phyloP scores from a whole-genome alignment of 2,888 invertebrate species.

The Drosophila nr. perissopoda region DNA sequence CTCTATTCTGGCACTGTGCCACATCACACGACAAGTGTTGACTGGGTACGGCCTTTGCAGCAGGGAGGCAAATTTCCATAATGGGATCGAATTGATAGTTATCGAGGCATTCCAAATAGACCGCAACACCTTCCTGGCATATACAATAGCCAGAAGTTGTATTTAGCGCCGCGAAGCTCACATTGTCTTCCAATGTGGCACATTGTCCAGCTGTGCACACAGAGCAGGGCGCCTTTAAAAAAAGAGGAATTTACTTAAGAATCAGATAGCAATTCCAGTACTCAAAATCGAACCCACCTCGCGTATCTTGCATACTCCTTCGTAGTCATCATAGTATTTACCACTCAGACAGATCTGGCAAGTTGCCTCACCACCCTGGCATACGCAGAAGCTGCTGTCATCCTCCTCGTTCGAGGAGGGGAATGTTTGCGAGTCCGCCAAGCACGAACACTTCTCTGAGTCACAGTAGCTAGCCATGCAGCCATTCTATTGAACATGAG shows the following conservation, averaged over 20 bases:
- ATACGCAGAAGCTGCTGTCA: conserved; percentile 36
- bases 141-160: conserved; percentile 46
- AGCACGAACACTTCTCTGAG: conserved; percentile 20
- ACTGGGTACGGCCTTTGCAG: not conserved
- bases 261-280: not conserved
- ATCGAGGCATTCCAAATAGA: conserved; percentile 24
- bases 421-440: conserved; percentile 7
- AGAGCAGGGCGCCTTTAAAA: conserved; percentile 43
- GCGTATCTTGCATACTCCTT: conserved; percentile 42
- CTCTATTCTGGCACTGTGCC: conserved; percentile 22
- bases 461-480: conserved; percentile 23
- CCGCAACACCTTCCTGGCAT: conserved; percentile 31
- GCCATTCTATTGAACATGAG: conserved; percentile 6
- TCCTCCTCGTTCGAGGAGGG: conserved; percentile 30
- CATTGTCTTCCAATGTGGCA: not conserved
- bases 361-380: conserved; percentile 21
- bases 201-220: conserved; percentile 43
- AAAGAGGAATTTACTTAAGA: not conserved
- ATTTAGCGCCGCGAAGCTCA: conserved; percentile 36
- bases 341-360: conserved; percentile 23
- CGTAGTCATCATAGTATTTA: not conserved
- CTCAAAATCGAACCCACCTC: conserved; percentile 25
- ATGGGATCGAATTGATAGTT: conserved; percentile 4
- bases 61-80: not conserved
- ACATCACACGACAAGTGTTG: conserved; percentile 33